Conservation (phyloP, 2,113 vertebrate species). For the Danio rerio region GRCz12tu NC_133177.1:20088501-20089000, state of each 20-base stretch:
- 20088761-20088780: background rate
- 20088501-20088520: constrained; percentile 20
- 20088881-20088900: background rate
- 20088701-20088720: constrained; percentile 24
- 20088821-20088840: background rate
- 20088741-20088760: background rate
- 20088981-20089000: constrained; percentile 2
- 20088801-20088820: background rate
- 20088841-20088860: background rate
- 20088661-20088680: constrained; percentile 7
- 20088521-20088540: constrained; percentile 24
- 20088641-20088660: constrained; percentile 27
- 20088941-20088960: background rate
- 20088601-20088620: constrained; percentile 37
- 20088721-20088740: background rate
- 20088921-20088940: background rate
- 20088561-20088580: constrained; percentile 10
- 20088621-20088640: constrained; percentile 36
- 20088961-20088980: constrained; percentile 27
- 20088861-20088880: background rate
- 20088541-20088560: constrained; percentile 11
- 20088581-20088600: constrained; percentile 6
- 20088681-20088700: constrained; percentile 20
- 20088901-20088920: background rate
- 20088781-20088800: background rate